Conservation (phyloP, 2,113 vertebrate genomes). For the Podarcis muralis region DNA sequence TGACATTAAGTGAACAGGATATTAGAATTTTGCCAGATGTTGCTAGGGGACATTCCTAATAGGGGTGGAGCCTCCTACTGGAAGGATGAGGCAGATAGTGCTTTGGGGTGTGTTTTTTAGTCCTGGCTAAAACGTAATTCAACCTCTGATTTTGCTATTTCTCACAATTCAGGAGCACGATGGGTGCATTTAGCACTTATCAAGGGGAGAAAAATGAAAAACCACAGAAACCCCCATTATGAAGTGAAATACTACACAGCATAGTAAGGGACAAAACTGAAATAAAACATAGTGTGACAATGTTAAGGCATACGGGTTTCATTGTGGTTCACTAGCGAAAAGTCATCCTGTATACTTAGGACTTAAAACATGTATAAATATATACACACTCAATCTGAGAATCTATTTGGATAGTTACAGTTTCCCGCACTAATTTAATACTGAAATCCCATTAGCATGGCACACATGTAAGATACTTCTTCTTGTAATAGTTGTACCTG, state of each 20-base stretch:
- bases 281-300: not conserved
- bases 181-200: not conserved
- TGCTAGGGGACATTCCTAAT: too few species aligned
- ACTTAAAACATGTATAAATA: too few species aligned
- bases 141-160: not conserved
- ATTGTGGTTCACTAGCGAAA: not conserved
- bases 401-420: not conserved
- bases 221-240: not conserved
- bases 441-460: too few species aligned
- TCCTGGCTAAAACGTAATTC: not conserved
- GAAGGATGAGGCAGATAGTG: too few species aligned
- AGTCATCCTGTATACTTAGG: not conserved
- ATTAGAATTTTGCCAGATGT: too few species aligned
- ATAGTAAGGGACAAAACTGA: not conserved
- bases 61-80: too few species aligned
- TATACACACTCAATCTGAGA: not conserved
- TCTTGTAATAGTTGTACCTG: too few species aligned
- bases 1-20: not conserved
- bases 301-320: not conserved
- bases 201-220: not conserved
- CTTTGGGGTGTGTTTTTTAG: too few species aligned
- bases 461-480: too few species aligned
- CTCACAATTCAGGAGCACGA: not conserved
- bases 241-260: not conserved
- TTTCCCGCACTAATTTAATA: too few species aligned